phyloP scores from a whole-genome alignment of 2,113 vertebrate genomes.

The Anolis carolinensis region DNA sequence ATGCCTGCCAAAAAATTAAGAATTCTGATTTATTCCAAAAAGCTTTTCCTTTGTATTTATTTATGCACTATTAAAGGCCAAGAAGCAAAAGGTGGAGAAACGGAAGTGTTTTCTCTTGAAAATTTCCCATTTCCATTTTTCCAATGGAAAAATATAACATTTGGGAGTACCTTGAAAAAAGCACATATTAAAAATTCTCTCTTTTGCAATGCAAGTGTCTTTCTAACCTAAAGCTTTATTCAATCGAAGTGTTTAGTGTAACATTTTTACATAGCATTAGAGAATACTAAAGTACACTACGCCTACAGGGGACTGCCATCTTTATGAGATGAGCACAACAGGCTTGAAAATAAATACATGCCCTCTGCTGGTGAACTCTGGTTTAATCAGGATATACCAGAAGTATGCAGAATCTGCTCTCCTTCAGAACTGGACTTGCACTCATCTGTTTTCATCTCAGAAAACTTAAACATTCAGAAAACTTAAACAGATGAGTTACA shows the following conservation, averaged over 20 bases:
- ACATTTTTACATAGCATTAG: not conserved
- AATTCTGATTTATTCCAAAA: too few relatives aligned
- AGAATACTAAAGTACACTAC: not conserved
- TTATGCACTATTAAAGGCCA: not conserved
- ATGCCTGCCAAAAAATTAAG: too few relatives aligned
- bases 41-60: too few relatives aligned
- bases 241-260: not conserved
- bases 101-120: too few relatives aligned
- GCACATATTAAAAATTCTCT: not conserved
- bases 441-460: not conserved
- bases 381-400: not conserved
- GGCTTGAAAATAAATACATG: not conserved
- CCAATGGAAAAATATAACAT: not conserved
- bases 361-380: not conserved
- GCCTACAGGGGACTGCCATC: not conserved
- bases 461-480: not conserved
- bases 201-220: not conserved
- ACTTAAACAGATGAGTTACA: not conserved
- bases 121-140: not conserved
- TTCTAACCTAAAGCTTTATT: not conserved
- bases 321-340: not conserved
- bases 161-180: not conserved
- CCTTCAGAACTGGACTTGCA: not conserved
- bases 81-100: not conserved
- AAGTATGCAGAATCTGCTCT: not conserved